phyloP scores from a whole-genome alignment of 2,113 vertebrate genomes.

The Dasyornis broadbenti region DNA sequence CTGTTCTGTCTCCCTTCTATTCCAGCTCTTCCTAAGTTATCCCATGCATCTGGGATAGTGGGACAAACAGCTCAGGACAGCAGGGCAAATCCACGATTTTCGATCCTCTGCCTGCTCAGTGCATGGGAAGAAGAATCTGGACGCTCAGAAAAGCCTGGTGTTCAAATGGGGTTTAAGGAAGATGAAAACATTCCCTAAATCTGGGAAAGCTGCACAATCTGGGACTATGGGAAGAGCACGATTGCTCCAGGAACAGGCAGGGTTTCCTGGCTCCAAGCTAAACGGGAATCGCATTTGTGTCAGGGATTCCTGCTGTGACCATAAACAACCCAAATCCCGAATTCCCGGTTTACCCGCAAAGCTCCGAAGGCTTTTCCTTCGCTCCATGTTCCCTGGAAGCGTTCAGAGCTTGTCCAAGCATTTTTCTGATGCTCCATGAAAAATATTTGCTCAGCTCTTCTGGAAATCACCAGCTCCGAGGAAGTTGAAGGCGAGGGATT shows the following conservation, averaged over 20 bases:
- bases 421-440: background rate
- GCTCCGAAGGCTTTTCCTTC: background rate
- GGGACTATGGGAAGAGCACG: background rate
- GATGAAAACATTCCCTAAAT: background rate
- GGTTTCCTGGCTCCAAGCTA: background rate
- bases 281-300: background rate
- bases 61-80: background rate
- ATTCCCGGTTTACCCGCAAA: background rate
- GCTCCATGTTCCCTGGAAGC: background rate
- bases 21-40: background rate
- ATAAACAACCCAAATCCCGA: background rate
- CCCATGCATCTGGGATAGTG: rapidly evolving
- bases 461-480: background rate
- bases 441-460: conserved; percentile 59
- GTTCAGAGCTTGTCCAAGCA: background rate
- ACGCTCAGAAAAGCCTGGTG: background rate
- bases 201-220: background rate
- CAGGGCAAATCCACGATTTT: background rate
- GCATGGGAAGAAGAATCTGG: background rate
- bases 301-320: background rate
- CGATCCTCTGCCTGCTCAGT: background rate
- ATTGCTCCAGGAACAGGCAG: background rate
- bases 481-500: background rate
- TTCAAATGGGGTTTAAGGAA: background rate
- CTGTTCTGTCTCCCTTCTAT: too few relatives aligned